phyloP scores from a whole-genome alignment of 2,113 vertebrate genomes.

The Orthonyx spaldingii region DNA sequence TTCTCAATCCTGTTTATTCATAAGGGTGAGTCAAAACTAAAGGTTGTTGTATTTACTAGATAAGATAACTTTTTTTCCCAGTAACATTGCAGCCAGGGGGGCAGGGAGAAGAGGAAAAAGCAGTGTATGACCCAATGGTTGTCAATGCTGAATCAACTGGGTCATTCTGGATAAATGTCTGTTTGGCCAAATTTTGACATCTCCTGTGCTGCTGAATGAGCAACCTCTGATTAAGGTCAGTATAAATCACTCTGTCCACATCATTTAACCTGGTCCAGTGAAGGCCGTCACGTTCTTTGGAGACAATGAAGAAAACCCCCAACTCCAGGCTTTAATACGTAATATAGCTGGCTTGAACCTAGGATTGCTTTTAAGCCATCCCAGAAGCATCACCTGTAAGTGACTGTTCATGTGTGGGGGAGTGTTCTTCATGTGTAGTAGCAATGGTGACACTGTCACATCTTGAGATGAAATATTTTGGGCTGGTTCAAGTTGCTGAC shows the following conservation, averaged over 20 bases:
- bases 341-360: neutral
- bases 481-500: neutral
- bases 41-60: neutral
- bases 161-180: neutral
- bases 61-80: neutral
- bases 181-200: neutral
- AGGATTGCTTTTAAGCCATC: neutral
- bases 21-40: neutral
- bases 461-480: neutral
- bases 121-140: neutral
- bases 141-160: neutral
- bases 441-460: rapidly evolving
- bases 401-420: neutral
- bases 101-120: neutral
- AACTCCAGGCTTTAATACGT: neutral
- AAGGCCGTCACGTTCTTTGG: neutral
- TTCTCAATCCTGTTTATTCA: constrained; percentile 12
- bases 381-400: neutral
- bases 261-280: neutral
- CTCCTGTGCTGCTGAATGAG: neutral
- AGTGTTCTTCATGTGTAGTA: neutral
- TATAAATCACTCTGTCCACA: neutral
- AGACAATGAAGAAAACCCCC: neutral
- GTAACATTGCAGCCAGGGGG: neutral
- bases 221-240: neutral